These are phyloP conservation scores for Scaptomyza reducta DNA, from an alignment of 2,888 invertebrate species.

Conservation along the genomic window DNA sequence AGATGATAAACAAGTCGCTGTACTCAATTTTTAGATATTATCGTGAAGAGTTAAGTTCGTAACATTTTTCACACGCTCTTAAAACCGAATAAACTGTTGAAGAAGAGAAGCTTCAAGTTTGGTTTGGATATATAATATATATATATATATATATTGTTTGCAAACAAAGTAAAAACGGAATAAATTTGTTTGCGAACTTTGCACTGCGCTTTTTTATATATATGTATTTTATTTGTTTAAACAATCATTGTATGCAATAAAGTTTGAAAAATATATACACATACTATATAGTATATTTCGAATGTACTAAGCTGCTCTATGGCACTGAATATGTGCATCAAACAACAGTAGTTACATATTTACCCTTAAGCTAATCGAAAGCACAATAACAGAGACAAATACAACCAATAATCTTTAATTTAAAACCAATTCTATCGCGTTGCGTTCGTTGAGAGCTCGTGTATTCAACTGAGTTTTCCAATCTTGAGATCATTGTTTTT, in stretches of 20 bases:
- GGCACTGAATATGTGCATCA: background rate
- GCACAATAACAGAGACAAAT: background rate
- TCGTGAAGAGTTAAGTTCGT: background rate
- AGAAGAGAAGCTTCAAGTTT: no score
- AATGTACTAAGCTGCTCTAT: background rate
- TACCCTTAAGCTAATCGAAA: background rate
- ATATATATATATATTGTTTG: background rate
- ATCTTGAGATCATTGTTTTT: slow-evolving; percentile 10
- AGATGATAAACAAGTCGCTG: no score
- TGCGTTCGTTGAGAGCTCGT: background rate
- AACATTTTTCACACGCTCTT: background rate
- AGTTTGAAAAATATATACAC: background rate
- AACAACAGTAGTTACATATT: slow-evolving; percentile 8
- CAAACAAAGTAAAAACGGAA: background rate
- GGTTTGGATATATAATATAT: no score
- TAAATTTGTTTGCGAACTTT: background rate
- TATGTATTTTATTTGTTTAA: no score
- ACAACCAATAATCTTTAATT: background rate
- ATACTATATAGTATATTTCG: background rate
- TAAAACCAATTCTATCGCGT: background rate
- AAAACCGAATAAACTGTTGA: background rate
- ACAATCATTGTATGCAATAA: background rate
- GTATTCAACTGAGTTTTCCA: slow-evolving; percentile 17
- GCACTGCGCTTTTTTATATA: background rate
- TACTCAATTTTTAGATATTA: background rate